Base-by-base conservation (phyloP, 2,888 invertebrate genomes). In the Allophyes oxyacanthae region DNA sequence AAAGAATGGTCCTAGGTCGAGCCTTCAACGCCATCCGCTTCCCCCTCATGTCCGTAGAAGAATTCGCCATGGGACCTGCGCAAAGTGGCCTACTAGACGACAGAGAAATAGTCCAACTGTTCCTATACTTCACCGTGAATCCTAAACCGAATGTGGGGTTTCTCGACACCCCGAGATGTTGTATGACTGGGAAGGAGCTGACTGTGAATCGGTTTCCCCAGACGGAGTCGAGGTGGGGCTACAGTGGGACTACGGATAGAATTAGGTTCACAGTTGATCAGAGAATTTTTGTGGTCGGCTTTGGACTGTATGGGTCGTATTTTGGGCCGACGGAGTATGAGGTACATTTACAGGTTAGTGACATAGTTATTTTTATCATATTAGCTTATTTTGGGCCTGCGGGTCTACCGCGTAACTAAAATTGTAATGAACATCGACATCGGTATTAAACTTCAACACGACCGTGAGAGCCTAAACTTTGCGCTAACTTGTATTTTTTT, bases 1-100 rank as follows among this genome's bases (percentile, higher is more conserved):
- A 97, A 80, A 90, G 97, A 62, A 87, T 91, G 57, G 96, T 97
- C 0, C 89, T 98, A 0, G 97, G 97, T 0, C 84, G 95, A 46
- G 96, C 97, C 0, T 94, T 98, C 70, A 95, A 95, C 33, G 94
- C 97, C 0, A 96, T 98, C 50, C 92, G 98, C 25, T 98, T 97
- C 84, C 97, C 98, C 0, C 88, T 97, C 15, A 98, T 98, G 97
- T 96, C 96, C 0, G 96, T 97, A 0, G 97, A 98, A 84, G 98
- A 98, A 85, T 98, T 98, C 85, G 97, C 97, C 0, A 95, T 95
- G 85, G 97, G 96, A 0, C 96, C 96, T 0, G 97, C 97, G 0
- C 96, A 97, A 77, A 96, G 96, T 71, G 96, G 96, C 0, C 91
- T 98, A 26, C 90, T 98, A 0, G 96, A 96, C 43, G 97, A 97